Base-by-base conservation (phyloP, 2,888 invertebrate species). In the Phyto melanocephala region DNA sequence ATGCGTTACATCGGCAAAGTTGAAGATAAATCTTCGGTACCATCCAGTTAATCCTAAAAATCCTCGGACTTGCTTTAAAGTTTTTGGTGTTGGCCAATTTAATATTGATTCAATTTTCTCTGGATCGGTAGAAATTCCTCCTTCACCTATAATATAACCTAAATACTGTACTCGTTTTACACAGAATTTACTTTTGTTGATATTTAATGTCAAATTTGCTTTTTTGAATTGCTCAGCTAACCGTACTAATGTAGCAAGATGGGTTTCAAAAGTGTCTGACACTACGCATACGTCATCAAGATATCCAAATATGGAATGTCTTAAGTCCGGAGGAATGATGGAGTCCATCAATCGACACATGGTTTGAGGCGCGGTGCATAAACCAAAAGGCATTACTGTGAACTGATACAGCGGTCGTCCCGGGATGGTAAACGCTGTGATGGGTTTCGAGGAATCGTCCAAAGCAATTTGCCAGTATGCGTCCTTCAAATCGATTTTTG, bases 21-120 rank as follows among this genome's bases (percentile, higher is more conserved):
- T 72, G 1, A 22, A 33, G 11, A 71, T 58, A 8, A 71, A 60
- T 2, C 68, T 37, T 1, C 81, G 24, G 20, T 81, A 81, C 83
- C 82, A 85, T 1, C 84, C 83, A 6, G 84, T 81, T 58, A 85
- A 52, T 0, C 84, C 83, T n/a, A 85, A 47, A 24, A 85, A 82
- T 33, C 83, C 65, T 1, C 84, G 54, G 0, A 84, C 79, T 33
- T 85, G 80, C 47, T 80, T 78, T 17, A 67, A 10, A 1, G 71
- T 67, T 20, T 75, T 82, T 17, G 85, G 84, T 5, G 68, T n/a
- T 0, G 84, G 82, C 54, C 65, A 75, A n/a, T 63, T 40, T 10
- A 56, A 15, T 42, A 67, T 67, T 3, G 47, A 28, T 28, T 52
- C 24, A 2, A 76, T 45, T 28, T 76, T 76, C 1, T 67, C 76